Percentiles rank a stretch among this genome's conserved stretches.
These are phyloP conservation scores for Lichenostomus cassidix DNA, from an alignment of 2,113 vertebrate genomes.

Conservation along the genomic window DNA sequence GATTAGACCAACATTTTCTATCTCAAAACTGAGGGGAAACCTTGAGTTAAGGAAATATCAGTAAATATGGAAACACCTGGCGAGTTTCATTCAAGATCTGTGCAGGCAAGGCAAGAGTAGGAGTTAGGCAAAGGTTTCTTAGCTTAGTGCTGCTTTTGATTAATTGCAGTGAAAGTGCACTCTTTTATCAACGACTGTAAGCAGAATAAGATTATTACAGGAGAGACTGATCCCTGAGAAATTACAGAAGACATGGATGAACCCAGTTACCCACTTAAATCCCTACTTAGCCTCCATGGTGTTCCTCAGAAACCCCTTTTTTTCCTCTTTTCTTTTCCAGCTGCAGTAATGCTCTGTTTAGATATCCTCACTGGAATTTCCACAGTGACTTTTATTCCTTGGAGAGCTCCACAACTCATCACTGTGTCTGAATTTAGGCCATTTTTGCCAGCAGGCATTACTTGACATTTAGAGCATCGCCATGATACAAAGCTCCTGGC, in stretches of 20 bases:
- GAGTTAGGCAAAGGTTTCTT: slow-evolving; percentile 6
- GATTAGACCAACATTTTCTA: slow-evolving; percentile 23
- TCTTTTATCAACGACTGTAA: background rate
- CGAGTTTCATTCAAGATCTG: background rate
- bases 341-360: background rate
- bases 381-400: slow-evolving; percentile 4
- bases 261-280: background rate
- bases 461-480: background rate
- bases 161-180: background rate
- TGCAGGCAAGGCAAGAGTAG: background rate
- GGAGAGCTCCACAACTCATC: slow-evolving; percentile 7
- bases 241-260: background rate
- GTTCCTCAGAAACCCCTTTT: background rate
- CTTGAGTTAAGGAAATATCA: slow-evolving; percentile 10
- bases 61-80: slow-evolving; percentile 21
- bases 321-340: background rate
- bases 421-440: background rate
- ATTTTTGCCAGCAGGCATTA: background rate
- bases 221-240: background rate
- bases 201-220: background rate
- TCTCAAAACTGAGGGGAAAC: background rate
- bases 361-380: background rate
- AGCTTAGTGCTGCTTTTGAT: background rate
- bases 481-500: background rate
- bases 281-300: background rate